Conservation (phyloP, 2,113 vertebrate species). For the Nannospalax galili region DNA sequence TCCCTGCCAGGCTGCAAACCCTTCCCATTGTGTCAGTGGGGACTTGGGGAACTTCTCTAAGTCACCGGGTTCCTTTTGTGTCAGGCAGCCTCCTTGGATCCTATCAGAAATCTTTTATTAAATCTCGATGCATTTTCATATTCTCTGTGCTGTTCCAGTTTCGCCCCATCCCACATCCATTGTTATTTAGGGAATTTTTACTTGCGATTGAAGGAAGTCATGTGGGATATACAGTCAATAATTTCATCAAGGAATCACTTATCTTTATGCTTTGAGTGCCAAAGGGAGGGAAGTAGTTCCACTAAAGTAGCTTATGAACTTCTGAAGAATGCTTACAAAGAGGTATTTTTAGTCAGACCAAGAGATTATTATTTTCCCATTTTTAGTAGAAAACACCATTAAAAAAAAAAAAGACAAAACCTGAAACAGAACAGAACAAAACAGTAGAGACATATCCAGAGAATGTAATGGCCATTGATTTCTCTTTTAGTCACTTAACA, state of each 20-base stretch:
- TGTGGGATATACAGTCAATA: slow-evolving; percentile 57
- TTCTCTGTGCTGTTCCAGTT: slow-evolving; percentile 31
- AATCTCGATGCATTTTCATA: slow-evolving; percentile 47
- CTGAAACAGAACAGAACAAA: slow-evolving; percentile 49
- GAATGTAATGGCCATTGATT: slow-evolving; percentile 11
- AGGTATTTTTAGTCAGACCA: slow-evolving; percentile 70
- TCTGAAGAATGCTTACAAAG: slow-evolving; percentile 74
- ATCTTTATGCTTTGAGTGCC: slow-evolving; percentile 61
- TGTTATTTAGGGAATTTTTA: slow-evolving; percentile 73
- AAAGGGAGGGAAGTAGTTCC: slow-evolving; percentile 55
- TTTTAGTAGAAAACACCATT: slow-evolving; percentile 45
- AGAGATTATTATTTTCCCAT: slow-evolving; percentile 64
- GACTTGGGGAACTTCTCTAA: background rate
- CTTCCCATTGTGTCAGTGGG: background rate
- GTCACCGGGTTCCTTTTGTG: background rate
- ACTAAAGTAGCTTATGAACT: slow-evolving; percentile 62
- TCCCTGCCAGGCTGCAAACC: background rate
- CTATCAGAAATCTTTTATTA: slow-evolving; percentile 30
- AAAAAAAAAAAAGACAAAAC: slow-evolving; percentile 56
- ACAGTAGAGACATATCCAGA: background rate
- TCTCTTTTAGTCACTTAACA: slow-evolving; percentile 23
- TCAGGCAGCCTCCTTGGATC: background rate
- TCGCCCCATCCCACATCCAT: slow-evolving; percentile 44
- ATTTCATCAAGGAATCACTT: slow-evolving; percentile 75
- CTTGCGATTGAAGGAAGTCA: slow-evolving; percentile 54